A percentile compares a stretch with the other conserved stretches of the same genome.
These are phyloP conservation scores for Aotus griseimembra DNA, from an alignment of 2,797 vertebrate genomes.

Conservation along the genomic window DNA sequence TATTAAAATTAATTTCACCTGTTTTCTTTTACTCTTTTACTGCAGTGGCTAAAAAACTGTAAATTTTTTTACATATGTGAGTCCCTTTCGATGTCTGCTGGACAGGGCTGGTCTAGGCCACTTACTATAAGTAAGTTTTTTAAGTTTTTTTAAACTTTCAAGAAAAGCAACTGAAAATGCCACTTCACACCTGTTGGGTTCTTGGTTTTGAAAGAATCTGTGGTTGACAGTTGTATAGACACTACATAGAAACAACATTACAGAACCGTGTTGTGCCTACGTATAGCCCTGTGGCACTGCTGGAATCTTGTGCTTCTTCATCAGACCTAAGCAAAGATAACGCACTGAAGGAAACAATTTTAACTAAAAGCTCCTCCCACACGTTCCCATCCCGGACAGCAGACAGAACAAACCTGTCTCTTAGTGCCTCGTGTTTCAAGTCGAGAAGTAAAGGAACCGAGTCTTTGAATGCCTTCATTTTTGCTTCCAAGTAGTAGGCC, in stretches of 20 bases:
- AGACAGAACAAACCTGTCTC: constrained; percentile 90
- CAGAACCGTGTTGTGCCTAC: fast-evolving
- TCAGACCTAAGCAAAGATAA: not conserved
- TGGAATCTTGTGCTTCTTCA: fast-evolving
- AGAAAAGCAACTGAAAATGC: not conserved
- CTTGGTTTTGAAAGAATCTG: not conserved
- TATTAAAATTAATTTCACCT: not conserved
- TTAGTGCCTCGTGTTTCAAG: constrained; percentile 95
- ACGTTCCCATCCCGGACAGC: fast-evolving
- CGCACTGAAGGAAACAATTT: not conserved
- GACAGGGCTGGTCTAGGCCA: not conserved
- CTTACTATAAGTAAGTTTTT: no score
- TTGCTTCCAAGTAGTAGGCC: constrained; percentile 90
- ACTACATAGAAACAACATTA: fast-evolving
- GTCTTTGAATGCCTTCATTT: constrained; percentile 95
- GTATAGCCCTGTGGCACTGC: fast-evolving
- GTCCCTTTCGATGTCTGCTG: not conserved
- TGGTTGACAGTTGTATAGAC: not conserved
- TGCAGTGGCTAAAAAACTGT: not conserved
- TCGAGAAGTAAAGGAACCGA: constrained; percentile 95
- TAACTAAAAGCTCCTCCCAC: not conserved
- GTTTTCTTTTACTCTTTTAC: not conserved
- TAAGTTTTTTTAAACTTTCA: not conserved
- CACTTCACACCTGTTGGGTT: not conserved
- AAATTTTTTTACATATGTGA: not conserved